Percentiles rank a stretch among this genome's conserved stretches.
phyloP scores from a whole-genome alignment of 1,140 invertebrate genomes.

The Thereuonema tuberculata region DNA sequence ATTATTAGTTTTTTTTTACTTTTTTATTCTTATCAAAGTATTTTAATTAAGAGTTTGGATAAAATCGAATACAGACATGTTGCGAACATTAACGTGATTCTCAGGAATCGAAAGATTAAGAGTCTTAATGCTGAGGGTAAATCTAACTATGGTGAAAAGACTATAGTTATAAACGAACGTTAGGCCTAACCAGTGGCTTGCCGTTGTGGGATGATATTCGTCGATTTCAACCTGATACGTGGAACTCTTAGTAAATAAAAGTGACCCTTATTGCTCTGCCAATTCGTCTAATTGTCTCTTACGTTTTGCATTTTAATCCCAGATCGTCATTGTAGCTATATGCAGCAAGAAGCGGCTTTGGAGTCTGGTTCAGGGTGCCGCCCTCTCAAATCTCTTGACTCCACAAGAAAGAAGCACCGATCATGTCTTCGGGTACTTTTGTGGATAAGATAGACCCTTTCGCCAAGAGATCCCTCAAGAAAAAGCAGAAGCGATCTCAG shows the following conservation, averaged over 20 bases:
- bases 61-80: neutral
- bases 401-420: neutral
- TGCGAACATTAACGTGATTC: neutral
- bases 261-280: too few relatives aligned
- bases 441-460: slow-evolving; percentile 91
- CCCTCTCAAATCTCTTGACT: neutral
- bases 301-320: too few relatives aligned
- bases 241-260: too few relatives aligned
- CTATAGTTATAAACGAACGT: slow-evolving; percentile 6
- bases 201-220: too few relatives aligned
- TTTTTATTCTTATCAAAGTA: neutral
- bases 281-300: too few relatives aligned
- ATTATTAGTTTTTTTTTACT: neutral
- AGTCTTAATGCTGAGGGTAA: neutral
- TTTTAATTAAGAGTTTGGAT: neutral
- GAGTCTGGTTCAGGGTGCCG: neutral
- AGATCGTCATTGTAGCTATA: too few relatives aligned
- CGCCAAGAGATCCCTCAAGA: slow-evolving; percentile 78
- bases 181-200: slow-evolving; percentile 5
- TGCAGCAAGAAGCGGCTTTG: slow-evolving; percentile 2
- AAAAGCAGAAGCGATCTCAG: slow-evolving; percentile 84
- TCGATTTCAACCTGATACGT: too few relatives aligned
- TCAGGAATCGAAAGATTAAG: neutral
- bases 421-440: slow-evolving; percentile 38
- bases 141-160: neutral